phyloP scores from a whole-genome alignment of 2,113 vertebrate genomes.

The Sigmodon hispidus region DNA sequence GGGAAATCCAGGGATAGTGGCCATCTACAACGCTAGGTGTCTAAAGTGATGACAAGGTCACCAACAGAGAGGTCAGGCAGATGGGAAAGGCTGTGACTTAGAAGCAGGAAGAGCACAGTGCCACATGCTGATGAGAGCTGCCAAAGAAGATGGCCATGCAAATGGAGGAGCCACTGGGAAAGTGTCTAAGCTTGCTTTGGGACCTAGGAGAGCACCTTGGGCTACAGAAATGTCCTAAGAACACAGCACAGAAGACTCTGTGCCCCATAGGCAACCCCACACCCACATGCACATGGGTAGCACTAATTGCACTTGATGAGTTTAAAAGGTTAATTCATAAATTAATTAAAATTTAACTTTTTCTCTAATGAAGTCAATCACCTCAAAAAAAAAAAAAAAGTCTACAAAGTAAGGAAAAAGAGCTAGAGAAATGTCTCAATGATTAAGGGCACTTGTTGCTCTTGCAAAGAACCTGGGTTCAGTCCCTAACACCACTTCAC shows the following conservation, averaged over 20 bases:
- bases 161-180: neutral
- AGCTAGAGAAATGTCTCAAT: neutral
- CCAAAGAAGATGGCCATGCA: accelerated
- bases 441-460: neutral
- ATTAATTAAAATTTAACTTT: neutral
- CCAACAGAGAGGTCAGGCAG: neutral
- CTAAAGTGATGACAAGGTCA: neutral
- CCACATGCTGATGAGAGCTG: neutral
- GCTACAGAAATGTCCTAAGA: neutral
- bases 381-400: neutral
- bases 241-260: neutral
- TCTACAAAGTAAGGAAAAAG: neutral
- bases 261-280: too few relatives aligned
- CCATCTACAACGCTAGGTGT: neutral
- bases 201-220: neutral
- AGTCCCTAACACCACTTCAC: neutral
- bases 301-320: neutral
- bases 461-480: neutral
- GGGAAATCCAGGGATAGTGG: neutral
- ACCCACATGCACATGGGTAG: neutral
- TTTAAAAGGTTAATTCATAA: neutral
- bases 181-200: accelerated
- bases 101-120: neutral
- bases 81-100: neutral
- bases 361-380: neutral